Percentiles rank a stretch among this genome's conserved stretches.
Conservation (phyloP, 1,140 invertebrate genomes). For the Globodera rostochiensis region DNA sequence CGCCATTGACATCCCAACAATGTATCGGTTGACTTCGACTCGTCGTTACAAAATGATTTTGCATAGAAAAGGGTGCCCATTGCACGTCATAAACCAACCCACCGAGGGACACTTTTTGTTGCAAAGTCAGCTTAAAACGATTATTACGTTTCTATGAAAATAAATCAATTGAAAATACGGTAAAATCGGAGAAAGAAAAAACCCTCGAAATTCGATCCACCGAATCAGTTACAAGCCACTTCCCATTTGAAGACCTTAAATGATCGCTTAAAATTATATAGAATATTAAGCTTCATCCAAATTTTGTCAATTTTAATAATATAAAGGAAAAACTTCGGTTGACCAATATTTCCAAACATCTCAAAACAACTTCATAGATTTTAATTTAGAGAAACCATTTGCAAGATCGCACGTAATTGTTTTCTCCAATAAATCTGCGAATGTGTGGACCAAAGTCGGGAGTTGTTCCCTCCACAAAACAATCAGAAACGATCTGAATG, state of each 20-base stretch:
- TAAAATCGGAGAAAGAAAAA: constrained; percentile 31
- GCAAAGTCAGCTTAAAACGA: constrained; percentile 31
- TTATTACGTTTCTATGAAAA: not conserved
- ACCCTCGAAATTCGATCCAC: constrained; percentile 41
- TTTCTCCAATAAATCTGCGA: constrained; percentile 32
- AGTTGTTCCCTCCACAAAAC: constrained; percentile 32
- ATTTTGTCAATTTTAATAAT: not conserved
- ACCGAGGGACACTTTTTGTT: constrained; percentile 30
- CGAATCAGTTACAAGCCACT: constrained; percentile 46
- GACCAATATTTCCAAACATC: not conserved
- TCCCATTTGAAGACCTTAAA: constrained; percentile 39
- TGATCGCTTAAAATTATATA: not conserved
- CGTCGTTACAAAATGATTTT: constrained; percentile 38
- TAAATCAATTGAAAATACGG: not conserved
- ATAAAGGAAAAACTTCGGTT: not conserved
- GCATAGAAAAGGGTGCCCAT: not conserved
- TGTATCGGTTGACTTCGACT: constrained; percentile 41
- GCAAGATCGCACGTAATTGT: constrained; percentile 40
- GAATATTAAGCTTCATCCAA: not conserved
- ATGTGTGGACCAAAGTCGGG: constrained; percentile 32
- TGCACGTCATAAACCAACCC: constrained; percentile 39
- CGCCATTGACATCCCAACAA: constrained; percentile 33
- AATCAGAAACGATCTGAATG: constrained; percentile 20
- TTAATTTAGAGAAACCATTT: constrained; percentile 26
- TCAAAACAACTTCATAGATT: not conserved